phyloP scores from a whole-genome alignment of 30 jellyfish, hydroid and myxozoan species.

The Chironex yamaguchii region DNA sequence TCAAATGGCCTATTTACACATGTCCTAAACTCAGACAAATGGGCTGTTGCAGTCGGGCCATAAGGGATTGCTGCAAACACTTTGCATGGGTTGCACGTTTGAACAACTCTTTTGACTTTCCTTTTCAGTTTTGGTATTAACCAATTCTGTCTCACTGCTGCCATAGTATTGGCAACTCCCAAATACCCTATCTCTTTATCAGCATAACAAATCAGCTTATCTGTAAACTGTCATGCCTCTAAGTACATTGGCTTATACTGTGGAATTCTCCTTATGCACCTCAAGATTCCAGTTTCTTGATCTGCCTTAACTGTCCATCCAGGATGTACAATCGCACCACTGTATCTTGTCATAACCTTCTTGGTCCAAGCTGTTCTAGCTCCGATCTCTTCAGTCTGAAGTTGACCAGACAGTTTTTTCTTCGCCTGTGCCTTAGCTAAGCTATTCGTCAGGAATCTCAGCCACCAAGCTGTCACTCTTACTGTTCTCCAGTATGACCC shows the following conservation, averaged over 20 bases:
- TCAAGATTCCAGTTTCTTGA: background rate
- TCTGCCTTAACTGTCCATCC: conserved; percentile 30
- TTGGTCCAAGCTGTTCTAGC: conserved; percentile 37
- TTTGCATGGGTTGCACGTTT: conserved; percentile 25
- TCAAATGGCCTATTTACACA: conserved; percentile 26
- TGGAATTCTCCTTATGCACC: background rate
- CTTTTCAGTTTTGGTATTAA: conserved; percentile 7
- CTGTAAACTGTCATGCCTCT: conserved; percentile 13
- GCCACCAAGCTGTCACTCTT: conserved; percentile 32
- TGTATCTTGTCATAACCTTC: conserved; percentile 5
- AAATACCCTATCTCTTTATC: conserved; percentile 8
- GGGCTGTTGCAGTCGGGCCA: conserved; percentile 9
- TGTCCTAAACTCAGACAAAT: conserved; percentile 30
- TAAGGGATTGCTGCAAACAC: conserved; percentile 41
- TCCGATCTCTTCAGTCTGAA: conserved; percentile 24
- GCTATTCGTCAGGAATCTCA: conserved; percentile 30
- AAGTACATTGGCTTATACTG: conserved; percentile 14
- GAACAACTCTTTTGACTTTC: conserved; percentile 5
- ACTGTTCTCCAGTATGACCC: conserved; percentile 51
- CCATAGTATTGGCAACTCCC: conserved; percentile 40
- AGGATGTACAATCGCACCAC: no score
- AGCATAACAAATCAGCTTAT: conserved; percentile 24
- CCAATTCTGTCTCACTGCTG: conserved; percentile 29
- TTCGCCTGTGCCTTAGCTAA: background rate
- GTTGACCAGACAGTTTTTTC: conserved; percentile 14